Evolutionary conservation across 2,113 vertebrate species (phyloP).

Genomic region (Lophotis ruficrista): DNA sequence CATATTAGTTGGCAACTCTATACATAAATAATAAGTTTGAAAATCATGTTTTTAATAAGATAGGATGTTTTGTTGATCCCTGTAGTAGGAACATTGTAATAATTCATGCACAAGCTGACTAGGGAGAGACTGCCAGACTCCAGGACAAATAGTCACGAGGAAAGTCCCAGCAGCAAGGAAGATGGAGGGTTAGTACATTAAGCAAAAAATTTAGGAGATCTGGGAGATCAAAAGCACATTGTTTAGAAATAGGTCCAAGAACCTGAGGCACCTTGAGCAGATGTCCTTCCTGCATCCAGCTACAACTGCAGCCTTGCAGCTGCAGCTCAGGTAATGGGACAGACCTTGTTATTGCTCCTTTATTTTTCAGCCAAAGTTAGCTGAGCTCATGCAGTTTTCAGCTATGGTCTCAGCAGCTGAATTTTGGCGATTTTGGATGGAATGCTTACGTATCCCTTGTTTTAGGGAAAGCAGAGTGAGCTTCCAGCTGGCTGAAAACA

Average conservation of each 20-base stretch:
- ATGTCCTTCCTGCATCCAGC: background rate
- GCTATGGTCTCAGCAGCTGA: background rate
- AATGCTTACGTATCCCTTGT: background rate
- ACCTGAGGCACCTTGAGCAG: background rate
- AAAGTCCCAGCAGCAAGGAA: background rate
- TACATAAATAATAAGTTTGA: conserved; percentile 37
- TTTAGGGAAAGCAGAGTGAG: background rate
- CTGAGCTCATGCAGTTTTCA: background rate
- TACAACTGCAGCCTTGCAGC: background rate
- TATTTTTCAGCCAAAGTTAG: background rate
- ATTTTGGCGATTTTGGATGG: background rate
- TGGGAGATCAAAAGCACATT: background rate
- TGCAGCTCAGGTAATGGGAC: background rate
- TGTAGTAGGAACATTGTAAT: conserved; percentile 8
- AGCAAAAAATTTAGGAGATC: background rate
- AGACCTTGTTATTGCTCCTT: background rate
- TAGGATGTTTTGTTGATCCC: conserved; percentile 17
- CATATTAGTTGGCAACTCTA: background rate
- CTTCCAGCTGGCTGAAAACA: background rate
- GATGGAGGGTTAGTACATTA: background rate
- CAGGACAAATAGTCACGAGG: background rate
- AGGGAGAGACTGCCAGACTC: conserved; percentile 2
- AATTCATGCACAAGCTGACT: background rate
- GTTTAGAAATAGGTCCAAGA: background rate
- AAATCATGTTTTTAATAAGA: conserved; percentile 38